Evolutionary conservation across 2,888 invertebrate species (phyloP).

Genomic region (Torymus auratus): DNA sequence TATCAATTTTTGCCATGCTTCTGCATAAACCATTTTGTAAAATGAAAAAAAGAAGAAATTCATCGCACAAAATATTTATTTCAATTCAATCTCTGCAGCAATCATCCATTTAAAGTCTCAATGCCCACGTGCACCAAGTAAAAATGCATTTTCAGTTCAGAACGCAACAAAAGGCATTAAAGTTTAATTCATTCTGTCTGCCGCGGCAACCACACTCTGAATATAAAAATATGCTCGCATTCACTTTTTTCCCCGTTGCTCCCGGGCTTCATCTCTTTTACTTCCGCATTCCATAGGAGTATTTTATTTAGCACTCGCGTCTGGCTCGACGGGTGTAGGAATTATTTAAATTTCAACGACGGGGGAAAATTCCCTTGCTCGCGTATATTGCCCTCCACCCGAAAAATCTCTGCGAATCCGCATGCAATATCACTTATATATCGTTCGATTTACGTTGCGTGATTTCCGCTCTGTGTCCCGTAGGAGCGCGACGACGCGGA

Average conservation of each 20-base stretch:
- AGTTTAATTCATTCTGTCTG: background rate
- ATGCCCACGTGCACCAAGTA: background rate
- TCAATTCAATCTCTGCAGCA: too few relatives aligned
- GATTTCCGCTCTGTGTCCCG: too few relatives aligned
- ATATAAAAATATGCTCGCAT: slow-evolving; percentile 15
- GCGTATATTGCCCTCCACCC: too few relatives aligned
- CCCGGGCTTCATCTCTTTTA: slow-evolving; percentile 24
- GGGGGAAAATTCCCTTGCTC: slow-evolving; percentile 9
- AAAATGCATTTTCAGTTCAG: slow-evolving; percentile 6
- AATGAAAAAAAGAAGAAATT: too few relatives aligned
- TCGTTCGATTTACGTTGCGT: too few relatives aligned
- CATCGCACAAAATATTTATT: too few relatives aligned
- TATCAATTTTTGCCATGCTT: too few relatives aligned
- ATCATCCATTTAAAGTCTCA: too few relatives aligned
- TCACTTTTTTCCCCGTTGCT: background rate
- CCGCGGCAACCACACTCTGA: background rate
- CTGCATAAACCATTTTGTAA: too few relatives aligned
- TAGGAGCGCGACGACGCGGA: too few relatives aligned
- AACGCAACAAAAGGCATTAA: slow-evolving; percentile 24
- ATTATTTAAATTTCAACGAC: slow-evolving; percentile 69
- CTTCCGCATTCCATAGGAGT: slow-evolving; percentile 65
- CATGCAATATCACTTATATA: too few relatives aligned
- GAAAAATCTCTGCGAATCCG: too few relatives aligned
- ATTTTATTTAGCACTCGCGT: slow-evolving; percentile 70
- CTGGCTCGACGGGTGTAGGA: slow-evolving; percentile 65